These are phyloP conservation scores for Diadophis punctatus DNA, from an alignment of 2,113 vertebrate species.

Conservation along the genomic window DNA sequence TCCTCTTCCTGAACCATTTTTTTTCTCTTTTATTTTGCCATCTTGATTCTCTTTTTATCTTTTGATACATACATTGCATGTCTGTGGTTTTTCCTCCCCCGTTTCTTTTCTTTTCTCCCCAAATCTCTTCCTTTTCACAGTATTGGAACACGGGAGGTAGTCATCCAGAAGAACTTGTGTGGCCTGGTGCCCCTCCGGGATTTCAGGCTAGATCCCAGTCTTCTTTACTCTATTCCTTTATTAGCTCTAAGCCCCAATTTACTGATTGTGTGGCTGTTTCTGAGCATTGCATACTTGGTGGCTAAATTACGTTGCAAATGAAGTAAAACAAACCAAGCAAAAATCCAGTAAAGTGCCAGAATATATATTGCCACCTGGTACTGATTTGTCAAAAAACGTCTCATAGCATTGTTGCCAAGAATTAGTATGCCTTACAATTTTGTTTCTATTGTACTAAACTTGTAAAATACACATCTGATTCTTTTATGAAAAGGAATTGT, in stretches of 20 bases:
- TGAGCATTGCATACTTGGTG: conserved; percentile 93
- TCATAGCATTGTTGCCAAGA: conserved; percentile 71
- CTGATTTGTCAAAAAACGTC: conserved; percentile 70
- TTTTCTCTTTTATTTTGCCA: conserved; percentile 38
- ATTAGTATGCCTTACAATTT: conserved; percentile 78
- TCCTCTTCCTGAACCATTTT: conserved; percentile 42
- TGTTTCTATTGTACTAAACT: conserved; percentile 71
- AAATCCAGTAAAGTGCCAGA: conserved; percentile 64
- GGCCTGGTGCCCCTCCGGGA: conserved; percentile 96
- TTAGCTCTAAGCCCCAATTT: conserved; percentile 96
- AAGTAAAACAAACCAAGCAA: conserved; percentile 56
- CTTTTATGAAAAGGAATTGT: conserved; percentile 67
- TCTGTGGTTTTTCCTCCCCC: background rate
- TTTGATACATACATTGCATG: conserved; percentile 64
- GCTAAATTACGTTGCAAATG: conserved; percentile 95
- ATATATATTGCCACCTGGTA: conserved; percentile 65
- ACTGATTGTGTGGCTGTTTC: conserved; percentile 96
- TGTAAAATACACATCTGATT: conserved; percentile 76
- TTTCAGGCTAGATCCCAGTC: conserved; percentile 93
- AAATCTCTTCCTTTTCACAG: conserved; percentile 84
- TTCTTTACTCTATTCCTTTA: conserved; percentile 96
- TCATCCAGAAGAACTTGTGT: conserved; percentile 99
- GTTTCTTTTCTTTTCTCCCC: conserved; percentile 56
- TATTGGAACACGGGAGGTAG: conserved; percentile 97
- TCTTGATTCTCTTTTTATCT: conserved; percentile 17